phyloP scores from a whole-genome alignment of 2,888 invertebrate species.

The Epiblema foenella region DNA sequence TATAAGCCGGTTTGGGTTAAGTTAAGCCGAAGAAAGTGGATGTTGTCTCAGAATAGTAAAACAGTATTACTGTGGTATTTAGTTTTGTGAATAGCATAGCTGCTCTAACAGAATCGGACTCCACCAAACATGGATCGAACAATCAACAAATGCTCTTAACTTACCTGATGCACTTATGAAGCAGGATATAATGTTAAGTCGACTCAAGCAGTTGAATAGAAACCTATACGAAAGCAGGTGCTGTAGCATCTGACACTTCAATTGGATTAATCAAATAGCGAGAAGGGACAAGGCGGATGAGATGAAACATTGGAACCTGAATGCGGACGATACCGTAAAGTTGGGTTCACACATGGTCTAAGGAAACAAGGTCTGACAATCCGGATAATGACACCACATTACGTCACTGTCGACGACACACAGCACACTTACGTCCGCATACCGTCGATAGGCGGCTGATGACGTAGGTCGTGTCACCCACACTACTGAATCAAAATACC shows the following conservation, averaged over 20 bases:
- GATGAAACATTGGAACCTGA: constrained; percentile 27
- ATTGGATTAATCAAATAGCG: constrained; percentile 39
- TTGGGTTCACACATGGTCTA: constrained; percentile 16
- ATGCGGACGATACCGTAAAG: constrained; percentile 17
- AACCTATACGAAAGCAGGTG: constrained; percentile 32
- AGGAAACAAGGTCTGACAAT: too few species aligned
- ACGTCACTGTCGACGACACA: too few species aligned
- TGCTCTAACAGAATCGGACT: background rate
- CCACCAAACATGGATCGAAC: constrained; percentile 2
- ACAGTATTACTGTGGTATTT: too few species aligned
- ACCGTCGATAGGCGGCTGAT: too few species aligned
- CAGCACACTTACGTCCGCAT: too few species aligned
- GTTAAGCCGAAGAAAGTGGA: background rate
- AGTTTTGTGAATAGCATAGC: too few species aligned
- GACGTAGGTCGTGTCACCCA: too few species aligned
- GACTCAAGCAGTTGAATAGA: constrained; percentile 22
- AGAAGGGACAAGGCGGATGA: constrained; percentile 4
- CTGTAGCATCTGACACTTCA: constrained; percentile 22
- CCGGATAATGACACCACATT: too few species aligned
- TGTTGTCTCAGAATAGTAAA: too few species aligned
- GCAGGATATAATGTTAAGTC: background rate
- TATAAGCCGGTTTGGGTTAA: background rate
- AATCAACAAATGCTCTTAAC: constrained; percentile 17
- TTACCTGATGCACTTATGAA: background rate
- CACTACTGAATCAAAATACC: too few species aligned